phyloP scores from a whole-genome alignment of 1,140 invertebrate genomes.

The Drosophila novamexicana region DNA sequence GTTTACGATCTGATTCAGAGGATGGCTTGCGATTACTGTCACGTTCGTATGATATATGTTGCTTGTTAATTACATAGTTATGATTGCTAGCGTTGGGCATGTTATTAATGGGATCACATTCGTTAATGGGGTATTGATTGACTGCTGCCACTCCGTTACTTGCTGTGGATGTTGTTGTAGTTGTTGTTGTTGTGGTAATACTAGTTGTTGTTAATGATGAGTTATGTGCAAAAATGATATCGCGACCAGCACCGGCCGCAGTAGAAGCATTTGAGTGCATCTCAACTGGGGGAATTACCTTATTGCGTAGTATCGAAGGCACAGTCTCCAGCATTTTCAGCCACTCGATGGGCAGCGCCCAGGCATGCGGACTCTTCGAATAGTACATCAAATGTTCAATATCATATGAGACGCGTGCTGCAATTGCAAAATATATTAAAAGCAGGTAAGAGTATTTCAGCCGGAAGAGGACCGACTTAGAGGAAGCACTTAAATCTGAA shows the following conservation, averaged over 20 bases:
- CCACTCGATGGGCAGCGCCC: slow-evolving; percentile 75
- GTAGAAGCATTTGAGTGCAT: not conserved
- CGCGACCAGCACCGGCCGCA: slow-evolving; percentile 42
- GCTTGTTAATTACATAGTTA: slow-evolving; percentile 49
- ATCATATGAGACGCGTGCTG: slow-evolving; percentile 77
- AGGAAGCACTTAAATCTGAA: no score
- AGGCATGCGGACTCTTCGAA: slow-evolving; percentile 79
- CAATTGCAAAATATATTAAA: slow-evolving; percentile 1
- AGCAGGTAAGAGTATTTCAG: no score
- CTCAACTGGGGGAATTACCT: slow-evolving; percentile 71
- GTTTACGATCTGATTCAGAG: slow-evolving; percentile 62
- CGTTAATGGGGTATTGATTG: slow-evolving; percentile 13
- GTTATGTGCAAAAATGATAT: slow-evolving; percentile 62
- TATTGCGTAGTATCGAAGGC: slow-evolving; percentile 80
- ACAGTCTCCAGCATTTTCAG: slow-evolving; percentile 71
- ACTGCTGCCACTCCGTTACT: slow-evolving; percentile 1
- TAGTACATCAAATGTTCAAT: slow-evolving; percentile 81
- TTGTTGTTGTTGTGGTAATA: not conserved
- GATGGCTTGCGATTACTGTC: slow-evolving; percentile 61
- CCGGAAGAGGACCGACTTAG: no score
- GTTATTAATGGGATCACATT: slow-evolving; percentile 26
- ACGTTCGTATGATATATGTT: slow-evolving; percentile 47
- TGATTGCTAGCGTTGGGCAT: slow-evolving; percentile 27
- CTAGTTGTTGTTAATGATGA: slow-evolving; percentile 50
- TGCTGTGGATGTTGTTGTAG: slow-evolving; percentile 19